Evolutionary conservation across 2,113 vertebrate genomes (phyloP).

Genomic region (Cercocebus atys): DNA sequence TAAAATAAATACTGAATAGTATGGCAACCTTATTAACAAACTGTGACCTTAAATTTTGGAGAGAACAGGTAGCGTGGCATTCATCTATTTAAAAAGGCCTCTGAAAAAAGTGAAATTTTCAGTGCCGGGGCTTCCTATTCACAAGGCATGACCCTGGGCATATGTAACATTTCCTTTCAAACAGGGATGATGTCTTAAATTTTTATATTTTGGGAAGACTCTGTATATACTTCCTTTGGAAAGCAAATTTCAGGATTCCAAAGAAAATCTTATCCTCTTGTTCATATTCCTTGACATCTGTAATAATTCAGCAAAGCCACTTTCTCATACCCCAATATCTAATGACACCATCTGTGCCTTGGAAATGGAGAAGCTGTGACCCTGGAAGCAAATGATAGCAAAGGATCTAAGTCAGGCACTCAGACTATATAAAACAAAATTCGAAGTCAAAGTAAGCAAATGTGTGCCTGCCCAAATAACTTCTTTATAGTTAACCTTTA

Average conservation of each 20-base stretch:
- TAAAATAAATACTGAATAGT: neutral
- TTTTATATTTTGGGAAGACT: neutral
- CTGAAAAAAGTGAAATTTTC: neutral
- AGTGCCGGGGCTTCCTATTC: neutral
- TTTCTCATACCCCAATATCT: neutral
- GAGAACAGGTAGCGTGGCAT: neutral
- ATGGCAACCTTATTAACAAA: neutral
- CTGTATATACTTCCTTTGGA: neutral
- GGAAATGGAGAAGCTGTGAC: neutral
- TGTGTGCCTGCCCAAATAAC: neutral
- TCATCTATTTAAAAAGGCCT: neutral
- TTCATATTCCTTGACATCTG: neutral
- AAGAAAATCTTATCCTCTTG: neutral
- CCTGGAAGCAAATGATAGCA: neutral
- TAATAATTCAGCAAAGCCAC: neutral
- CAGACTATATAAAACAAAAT: neutral
- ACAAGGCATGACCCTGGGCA: neutral
- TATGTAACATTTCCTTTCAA: neutral
- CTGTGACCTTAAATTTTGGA: constrained; percentile 8
- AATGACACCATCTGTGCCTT: neutral
- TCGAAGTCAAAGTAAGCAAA: constrained; percentile 1
- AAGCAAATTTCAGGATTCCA: constrained; percentile 2
- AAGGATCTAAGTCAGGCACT: neutral
- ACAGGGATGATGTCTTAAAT: neutral
- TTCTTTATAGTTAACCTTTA: neutral